Percentiles rank a stretch among this genome's conserved stretches.
Conservation (phyloP, 2,113 vertebrate genomes). For the Rutilus rutilus region DNA sequence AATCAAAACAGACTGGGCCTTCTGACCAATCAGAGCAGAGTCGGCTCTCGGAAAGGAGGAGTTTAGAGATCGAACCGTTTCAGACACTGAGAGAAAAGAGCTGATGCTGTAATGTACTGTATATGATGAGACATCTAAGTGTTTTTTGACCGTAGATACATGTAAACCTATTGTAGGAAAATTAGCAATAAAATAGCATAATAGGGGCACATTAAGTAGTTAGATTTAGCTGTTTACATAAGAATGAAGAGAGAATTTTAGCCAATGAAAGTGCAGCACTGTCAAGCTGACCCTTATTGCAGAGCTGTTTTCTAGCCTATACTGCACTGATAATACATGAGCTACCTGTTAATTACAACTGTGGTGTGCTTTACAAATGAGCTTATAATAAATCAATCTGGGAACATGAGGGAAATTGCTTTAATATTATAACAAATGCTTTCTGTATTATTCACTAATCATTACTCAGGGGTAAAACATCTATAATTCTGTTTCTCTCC, state of each 20-base stretch:
- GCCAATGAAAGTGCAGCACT: not conserved
- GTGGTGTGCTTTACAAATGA: not conserved
- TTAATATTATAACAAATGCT: slow-evolving; percentile 5
- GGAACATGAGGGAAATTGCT: not conserved
- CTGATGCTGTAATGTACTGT: too few relatives aligned
- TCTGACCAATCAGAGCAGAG: too few relatives aligned
- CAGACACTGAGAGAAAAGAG: too few relatives aligned
- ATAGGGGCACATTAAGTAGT: not conserved
- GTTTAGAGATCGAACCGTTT: too few relatives aligned
- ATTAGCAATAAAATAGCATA: too few relatives aligned
- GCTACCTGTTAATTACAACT: not conserved
- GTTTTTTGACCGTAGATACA: too few relatives aligned
- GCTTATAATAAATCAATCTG: slow-evolving; percentile 2
- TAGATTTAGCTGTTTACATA: not conserved
- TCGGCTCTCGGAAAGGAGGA: too few relatives aligned
- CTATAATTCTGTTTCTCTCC: not conserved
- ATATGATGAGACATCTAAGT: too few relatives aligned
- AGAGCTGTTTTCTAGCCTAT: not conserved
- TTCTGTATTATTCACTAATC: slow-evolving; percentile 10
- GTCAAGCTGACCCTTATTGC: not conserved
- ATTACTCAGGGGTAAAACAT: not conserved
- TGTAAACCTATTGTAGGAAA: too few relatives aligned
- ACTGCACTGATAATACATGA: not conserved
- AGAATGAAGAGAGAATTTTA: not conserved
- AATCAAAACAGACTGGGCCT: too few relatives aligned